phyloP scores from a whole-genome alignment of 2,888 invertebrate species.

The Alcis repandata region DNA sequence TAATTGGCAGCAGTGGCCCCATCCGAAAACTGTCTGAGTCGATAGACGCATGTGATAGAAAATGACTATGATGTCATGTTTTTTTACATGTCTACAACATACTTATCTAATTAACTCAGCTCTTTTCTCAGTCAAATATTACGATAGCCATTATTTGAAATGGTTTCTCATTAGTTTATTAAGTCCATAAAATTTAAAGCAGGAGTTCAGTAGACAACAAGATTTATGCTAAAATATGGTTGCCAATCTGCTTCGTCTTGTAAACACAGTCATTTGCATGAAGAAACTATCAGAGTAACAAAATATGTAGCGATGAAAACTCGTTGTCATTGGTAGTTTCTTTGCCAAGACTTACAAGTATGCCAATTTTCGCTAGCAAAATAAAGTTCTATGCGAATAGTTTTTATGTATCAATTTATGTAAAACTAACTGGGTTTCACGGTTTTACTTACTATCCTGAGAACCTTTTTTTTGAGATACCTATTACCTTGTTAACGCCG shows the following conservation, averaged over 20 bases:
- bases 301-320: conserved; percentile 61
- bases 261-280: conserved; percentile 58
- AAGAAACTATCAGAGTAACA: conserved; percentile 65
- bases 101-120: neutral
- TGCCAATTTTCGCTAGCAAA: conserved; percentile 28
- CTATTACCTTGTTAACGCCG: no score
- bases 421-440: no score
- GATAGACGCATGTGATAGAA: no score
- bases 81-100: no score
- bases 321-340: conserved; percentile 56
- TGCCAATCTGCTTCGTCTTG: conserved; percentile 27
- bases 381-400: neutral
- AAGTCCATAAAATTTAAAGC: neutral
- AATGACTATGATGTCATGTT: no score
- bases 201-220: neutral
- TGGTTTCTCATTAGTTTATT: conserved; percentile 10
- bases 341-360: conserved; percentile 54
- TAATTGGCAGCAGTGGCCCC: no score
- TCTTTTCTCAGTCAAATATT: neutral
- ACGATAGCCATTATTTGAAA: neutral
- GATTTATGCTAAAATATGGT: conserved; percentile 14
- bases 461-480: no score
- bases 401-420: no score
- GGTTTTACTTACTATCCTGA: no score
- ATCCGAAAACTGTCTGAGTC: no score